Evolutionary conservation across 2,113 vertebrate genomes (phyloP), one percentile per base, ranked within the genome.

Genomic region (Progne subis): DNA sequence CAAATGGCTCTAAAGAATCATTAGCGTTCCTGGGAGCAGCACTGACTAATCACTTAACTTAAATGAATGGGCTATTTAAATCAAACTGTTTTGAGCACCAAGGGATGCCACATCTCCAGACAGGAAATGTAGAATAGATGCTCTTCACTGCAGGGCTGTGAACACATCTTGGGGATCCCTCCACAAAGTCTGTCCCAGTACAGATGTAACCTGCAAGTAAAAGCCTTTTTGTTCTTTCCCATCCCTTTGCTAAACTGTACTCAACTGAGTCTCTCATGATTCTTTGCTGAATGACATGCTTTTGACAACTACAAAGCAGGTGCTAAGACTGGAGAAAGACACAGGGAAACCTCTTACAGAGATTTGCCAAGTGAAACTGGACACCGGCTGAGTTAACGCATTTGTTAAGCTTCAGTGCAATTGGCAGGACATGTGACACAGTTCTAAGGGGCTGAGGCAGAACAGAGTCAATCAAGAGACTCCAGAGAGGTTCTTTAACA

Each of bases 41-140:
- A 13, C 32, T 34, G 25, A 74, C 17, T 26, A 46, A 69, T 21
- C 44, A 44, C 32, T 43, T 47, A 13, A n/a, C 53, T 18, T 29
- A 12, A 53, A 60, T 69, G 8, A 70, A 63, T 3, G 13, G 82
- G 20, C 46, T 28, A 64, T 13, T 70, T 16, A 49, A 19, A 57
- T 23, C 31, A 53, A 78, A 59, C 43, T 83, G 34, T 49, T 80
- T 1, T 28, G 18, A 79, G 52, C 53, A 11, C 25, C 44, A 53
- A 49, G 63, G 18, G 57, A 57, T 53, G 70, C 32, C 3, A 12
- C n/a, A 57, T 20, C 14, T 70, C 31, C 76, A 65, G 14, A 25
- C 0, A 37, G 63, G 49, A 63, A 41, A 32, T 2, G 7, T 6
- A 25, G 31, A 19, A 32, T 0, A 21, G 34, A 14, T 50, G 16